Conservation (phyloP, 2,113 vertebrate genomes). For the Camelus bactrianus region DNA sequence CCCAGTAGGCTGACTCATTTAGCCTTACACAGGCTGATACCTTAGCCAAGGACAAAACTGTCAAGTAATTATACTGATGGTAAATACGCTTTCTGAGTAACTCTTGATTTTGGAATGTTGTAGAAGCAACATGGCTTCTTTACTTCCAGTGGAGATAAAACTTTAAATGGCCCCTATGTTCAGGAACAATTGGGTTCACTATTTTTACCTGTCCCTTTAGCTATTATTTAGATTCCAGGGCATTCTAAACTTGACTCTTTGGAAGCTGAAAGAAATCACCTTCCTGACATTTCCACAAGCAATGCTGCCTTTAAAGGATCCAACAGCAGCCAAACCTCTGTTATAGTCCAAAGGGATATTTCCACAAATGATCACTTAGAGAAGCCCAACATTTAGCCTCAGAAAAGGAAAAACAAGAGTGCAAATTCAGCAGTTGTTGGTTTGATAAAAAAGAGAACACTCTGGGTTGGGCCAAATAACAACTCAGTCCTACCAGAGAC, state of each 20-base stretch:
- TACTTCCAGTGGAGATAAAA: neutral
- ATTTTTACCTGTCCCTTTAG: neutral
- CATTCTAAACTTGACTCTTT: neutral
- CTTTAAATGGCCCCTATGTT: neutral
- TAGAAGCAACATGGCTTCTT: neutral
- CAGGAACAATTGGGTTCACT: neutral
- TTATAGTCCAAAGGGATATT: neutral
- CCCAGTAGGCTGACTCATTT: neutral
- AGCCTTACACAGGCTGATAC: neutral
- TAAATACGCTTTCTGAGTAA: neutral
- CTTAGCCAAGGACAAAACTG: neutral
- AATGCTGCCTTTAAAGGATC: neutral
- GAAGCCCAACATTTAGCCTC: neutral
- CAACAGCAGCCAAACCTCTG: neutral
- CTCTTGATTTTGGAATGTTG: neutral
- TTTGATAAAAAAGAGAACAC: neutral
- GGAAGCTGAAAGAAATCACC: neutral
- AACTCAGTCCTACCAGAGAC: neutral
- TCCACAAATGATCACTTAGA: neutral
- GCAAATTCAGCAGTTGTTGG: neutral
- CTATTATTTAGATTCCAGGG: neutral
- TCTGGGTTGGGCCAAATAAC: neutral
- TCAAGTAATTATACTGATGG: neutral
- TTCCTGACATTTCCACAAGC: neutral
- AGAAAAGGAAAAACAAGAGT: neutral